These are phyloP conservation scores for Eira barbara DNA, from an alignment of 2,113 vertebrate species.

Conservation along the genomic window DNA sequence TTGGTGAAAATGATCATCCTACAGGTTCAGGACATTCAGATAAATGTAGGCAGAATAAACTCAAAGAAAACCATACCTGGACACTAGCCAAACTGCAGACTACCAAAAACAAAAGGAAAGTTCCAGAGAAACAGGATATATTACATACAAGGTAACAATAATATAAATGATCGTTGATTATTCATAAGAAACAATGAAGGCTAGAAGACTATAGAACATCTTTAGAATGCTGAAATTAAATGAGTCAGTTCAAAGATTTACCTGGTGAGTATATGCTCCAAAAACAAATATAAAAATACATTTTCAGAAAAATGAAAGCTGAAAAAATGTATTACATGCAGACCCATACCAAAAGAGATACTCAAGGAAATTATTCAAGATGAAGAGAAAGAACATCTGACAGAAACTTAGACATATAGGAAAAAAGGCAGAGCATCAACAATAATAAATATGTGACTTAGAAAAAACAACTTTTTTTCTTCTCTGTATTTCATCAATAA, in stretches of 20 bases:
- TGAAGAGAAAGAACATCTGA: not conserved
- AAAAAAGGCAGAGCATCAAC: not conserved
- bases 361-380: slow-evolving; percentile 22
- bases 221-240: not conserved
- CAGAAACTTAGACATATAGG: not conserved
- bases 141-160: not conserved
- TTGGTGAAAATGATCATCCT: not conserved
- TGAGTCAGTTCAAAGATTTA: not conserved
- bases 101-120: slow-evolving; percentile 5
- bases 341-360: not conserved
- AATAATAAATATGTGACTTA: not conserved
- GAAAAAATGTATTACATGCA: not conserved
- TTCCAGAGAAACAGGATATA: not conserved
- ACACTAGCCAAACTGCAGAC: slow-evolving; percentile 4
- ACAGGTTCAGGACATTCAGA: not conserved
- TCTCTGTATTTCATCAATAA: slow-evolving; percentile 19
- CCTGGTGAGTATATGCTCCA: not conserved
- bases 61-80: not conserved
- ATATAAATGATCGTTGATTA: not conserved
- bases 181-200: slow-evolving; percentile 10
- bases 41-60: not conserved
- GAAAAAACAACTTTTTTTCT: not conserved
- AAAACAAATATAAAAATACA: slow-evolving; percentile 26
- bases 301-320: not conserved
- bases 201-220: not conserved